A percentile compares a stretch with the other conserved stretches of the same genome.
phyloP scores from a whole-genome alignment of 1,140 invertebrate genomes.

The Aricia agestis region DNA sequence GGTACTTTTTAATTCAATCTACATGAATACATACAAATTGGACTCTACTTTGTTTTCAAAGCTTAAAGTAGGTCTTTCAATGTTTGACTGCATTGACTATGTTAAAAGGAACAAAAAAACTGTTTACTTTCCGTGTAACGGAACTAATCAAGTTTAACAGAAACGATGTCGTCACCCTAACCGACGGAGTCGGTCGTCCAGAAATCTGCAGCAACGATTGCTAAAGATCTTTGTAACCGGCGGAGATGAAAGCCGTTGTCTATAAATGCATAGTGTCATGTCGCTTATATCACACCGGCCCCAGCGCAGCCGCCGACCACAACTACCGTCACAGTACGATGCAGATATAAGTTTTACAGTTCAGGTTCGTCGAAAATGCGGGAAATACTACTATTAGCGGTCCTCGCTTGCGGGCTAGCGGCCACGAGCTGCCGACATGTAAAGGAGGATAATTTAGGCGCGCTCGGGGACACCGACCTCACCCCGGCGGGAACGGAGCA shows the following conservation, averaged over 20 bases:
- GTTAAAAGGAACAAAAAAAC: background rate
- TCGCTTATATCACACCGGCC: constrained; percentile 52
- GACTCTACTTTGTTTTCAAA: background rate
- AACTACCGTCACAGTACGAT: constrained; percentile 37
- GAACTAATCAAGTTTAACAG: constrained; percentile 58
- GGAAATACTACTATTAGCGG: constrained; percentile 46
- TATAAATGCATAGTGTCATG: constrained; percentile 66
- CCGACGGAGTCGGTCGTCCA: constrained; percentile 59
- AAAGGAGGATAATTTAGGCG: constrained; percentile 22
- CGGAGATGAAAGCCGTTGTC: constrained; percentile 65
- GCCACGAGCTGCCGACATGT: constrained; percentile 49
- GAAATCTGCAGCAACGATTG: constrained; percentile 68
- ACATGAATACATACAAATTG: no score
- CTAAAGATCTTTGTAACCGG: constrained; percentile 65
- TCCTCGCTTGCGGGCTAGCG: constrained; percentile 43
- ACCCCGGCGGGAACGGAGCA: constrained; percentile 73
- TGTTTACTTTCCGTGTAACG: constrained; percentile 33
- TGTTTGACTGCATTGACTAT: background rate
- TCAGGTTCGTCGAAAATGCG: constrained; percentile 43
- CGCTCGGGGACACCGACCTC: constrained; percentile 50
- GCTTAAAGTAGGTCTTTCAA: background rate
- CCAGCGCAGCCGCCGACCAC: constrained; percentile 39
- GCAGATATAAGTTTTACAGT: constrained; percentile 29
- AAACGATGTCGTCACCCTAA: constrained; percentile 55
- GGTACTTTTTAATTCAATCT: no score